Evolutionary conservation across 2,113 vertebrate species (phyloP), one percentile per base, ranked within the genome.

Genomic region (Eurystomus gularis): DNA sequence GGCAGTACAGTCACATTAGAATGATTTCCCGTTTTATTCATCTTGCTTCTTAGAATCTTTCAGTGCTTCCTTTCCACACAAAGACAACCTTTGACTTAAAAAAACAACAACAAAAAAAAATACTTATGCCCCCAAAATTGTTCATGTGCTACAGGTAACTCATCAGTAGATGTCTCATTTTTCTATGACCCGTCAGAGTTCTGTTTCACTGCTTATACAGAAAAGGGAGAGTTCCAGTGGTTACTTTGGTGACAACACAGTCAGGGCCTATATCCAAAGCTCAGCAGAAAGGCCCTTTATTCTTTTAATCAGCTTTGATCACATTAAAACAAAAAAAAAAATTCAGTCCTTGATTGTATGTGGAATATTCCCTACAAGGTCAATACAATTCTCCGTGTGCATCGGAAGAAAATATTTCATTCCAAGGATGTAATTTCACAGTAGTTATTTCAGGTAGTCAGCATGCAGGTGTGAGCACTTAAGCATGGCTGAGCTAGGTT

Each of bases 51-150:
- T n/a, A 96, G 86, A 97, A 89, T 58, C 48, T 70, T 76, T 84
- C 83, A 83, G 73, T 72, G 64, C 66, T 92, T 94, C 82, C 51
- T 73, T 40, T 58, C 68, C 80, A 82, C 55, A 78, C 58, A 69
- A 94, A 96, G 91, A 95, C 77, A 94, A 39, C n/a, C 61, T 82
- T 93, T 49, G 55, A 82, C 92, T 94, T 77, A 39, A 76, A 68
- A 70, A 95, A 62, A 11, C 10, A 21, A 29, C 21, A 91, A 89
- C 68, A 91, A n/a, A n/a, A n/a, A n/a, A n/a, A n/a, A 88, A 93
- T 92, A 92, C 33, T 65, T 71, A 88, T 1, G 7, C 66, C 81
- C 84, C 49, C 60, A 4, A 44, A 87, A 82, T 82, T 96, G 91
- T 96, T 96, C 81, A 1, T 71, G 68, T n/a, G 77, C 93, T 96